These are phyloP conservation scores for Polydrusus tereticollis DNA, from an alignment of 2,888 invertebrate species.

Conservation along the genomic window DNA sequence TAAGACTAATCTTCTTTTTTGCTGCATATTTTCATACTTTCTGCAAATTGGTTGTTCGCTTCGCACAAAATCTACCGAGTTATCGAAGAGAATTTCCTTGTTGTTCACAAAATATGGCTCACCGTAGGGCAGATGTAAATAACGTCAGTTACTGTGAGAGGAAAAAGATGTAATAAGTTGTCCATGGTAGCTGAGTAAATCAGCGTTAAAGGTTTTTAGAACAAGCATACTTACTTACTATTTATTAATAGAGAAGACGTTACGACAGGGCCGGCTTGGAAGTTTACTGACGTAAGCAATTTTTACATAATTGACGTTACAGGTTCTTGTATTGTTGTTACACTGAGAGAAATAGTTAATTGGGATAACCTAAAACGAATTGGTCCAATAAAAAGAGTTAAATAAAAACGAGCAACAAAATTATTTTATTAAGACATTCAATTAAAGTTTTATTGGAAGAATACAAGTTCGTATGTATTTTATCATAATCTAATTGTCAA, in stretches of 20 bases:
- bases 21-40: neutral
- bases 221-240: neutral
- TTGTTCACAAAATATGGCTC: neutral
- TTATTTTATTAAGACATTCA: too few species aligned
- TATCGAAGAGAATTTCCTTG: neutral
- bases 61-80: neutral
- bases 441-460: too few species aligned
- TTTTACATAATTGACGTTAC: too few species aligned
- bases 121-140: constrained; percentile 7
- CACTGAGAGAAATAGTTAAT: too few species aligned
- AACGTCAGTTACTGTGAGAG: neutral
- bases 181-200: constrained; percentile 6
- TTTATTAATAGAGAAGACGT: neutral
- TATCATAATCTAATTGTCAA: too few species aligned
- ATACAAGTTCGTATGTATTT: too few species aligned
- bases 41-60: neutral
- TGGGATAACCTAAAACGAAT: too few species aligned
- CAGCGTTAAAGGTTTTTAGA: neutral
- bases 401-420: too few species aligned
- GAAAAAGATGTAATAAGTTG: constrained; percentile 12
- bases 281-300: too few species aligned
- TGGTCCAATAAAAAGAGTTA: too few species aligned
- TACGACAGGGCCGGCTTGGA: neutral
- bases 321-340: too few species aligned
- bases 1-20: neutral